A percentile compares a stretch with the other conserved stretches of the same genome.
Evolutionary conservation across 2,797 vertebrate species (phyloP).

Genomic region (Pampus argenteus): DNA sequence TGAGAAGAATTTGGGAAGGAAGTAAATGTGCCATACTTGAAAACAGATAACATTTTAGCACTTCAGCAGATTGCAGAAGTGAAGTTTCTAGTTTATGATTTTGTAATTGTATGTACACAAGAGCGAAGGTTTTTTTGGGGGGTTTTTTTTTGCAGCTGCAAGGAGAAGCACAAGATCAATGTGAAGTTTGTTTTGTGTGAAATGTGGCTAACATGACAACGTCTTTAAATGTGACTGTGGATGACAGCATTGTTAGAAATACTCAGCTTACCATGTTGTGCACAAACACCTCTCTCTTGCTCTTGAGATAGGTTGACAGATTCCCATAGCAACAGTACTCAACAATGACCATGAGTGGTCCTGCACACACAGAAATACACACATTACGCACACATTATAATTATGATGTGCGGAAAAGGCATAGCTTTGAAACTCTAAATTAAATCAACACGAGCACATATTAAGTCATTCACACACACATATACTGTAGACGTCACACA

Average conservation of each 20-base stretch:
- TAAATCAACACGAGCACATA: background rate
- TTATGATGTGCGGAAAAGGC: background rate
- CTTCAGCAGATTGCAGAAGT: conserved; percentile 69
- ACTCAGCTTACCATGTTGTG: conserved; percentile 83
- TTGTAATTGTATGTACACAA: conserved; percentile 17
- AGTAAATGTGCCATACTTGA: conserved; percentile 24
- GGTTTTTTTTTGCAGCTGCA: background rate
- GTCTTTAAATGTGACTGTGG: background rate
- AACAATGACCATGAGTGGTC: conserved; percentile 95
- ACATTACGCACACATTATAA: conserved; percentile 1
- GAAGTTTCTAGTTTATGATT: conserved; percentile 26
- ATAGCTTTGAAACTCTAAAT: conserved; percentile 4
- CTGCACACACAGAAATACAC: conserved; percentile 71
- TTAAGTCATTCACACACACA: background rate
- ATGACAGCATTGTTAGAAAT: background rate
- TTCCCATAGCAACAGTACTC: conserved; percentile 96
- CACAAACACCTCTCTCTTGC: conserved; percentile 90
- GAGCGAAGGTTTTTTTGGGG: background rate
- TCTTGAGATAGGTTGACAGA: conserved; percentile 93
- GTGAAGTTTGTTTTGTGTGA: background rate
- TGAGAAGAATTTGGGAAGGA: conserved; percentile 55
- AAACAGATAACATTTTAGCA: conserved; percentile 51
- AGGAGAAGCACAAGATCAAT: conserved; percentile 1
- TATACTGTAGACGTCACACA: too few relatives aligned
- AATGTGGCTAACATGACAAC: background rate